Evolutionary conservation across 2,888 invertebrate genomes (phyloP).

Genomic region (Tholera decimalis): DNA sequence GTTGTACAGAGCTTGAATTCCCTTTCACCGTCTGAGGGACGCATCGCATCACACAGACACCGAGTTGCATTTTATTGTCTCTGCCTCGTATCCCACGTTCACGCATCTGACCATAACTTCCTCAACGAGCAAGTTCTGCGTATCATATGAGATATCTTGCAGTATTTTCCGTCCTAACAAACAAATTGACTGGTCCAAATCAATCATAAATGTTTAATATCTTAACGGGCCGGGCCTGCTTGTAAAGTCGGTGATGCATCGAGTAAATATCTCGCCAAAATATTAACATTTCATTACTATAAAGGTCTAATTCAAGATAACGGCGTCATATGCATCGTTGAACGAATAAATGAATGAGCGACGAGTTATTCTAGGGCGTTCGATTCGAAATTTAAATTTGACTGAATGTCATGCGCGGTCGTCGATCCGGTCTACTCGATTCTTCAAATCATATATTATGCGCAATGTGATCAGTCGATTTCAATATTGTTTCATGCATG

Average conservation of each 20-base stretch:
- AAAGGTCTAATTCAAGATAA: conserved; percentile 52
- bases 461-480: conserved; percentile 56
- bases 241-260: conserved; percentile 29
- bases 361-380: conserved; percentile 50
- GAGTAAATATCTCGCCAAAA: conserved; percentile 35
- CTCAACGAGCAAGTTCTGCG: conserved; percentile 9
- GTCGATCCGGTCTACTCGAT: conserved; percentile 37
- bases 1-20: background rate
- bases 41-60: background rate
- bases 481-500: conserved; percentile 62
- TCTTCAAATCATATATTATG: conserved; percentile 56
- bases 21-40: background rate
- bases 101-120: conserved; percentile 29
- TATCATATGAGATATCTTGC: conserved; percentile 42
- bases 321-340: conserved; percentile 51
- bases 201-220: conserved; percentile 45
- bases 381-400: conserved; percentile 66
- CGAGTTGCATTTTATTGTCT: conserved; percentile 12
- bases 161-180: conserved; percentile 37
- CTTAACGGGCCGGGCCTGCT: conserved; percentile 22
- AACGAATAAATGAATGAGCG: conserved; percentile 59
- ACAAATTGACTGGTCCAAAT: conserved; percentile 33
- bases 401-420: conserved; percentile 54
- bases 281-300: conserved; percentile 47
- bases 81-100: conserved; percentile 10